These are phyloP conservation scores for Lutraria rhynchaena DNA, from an alignment of 1,140 invertebrate species.

Conservation along the genomic window DNA sequence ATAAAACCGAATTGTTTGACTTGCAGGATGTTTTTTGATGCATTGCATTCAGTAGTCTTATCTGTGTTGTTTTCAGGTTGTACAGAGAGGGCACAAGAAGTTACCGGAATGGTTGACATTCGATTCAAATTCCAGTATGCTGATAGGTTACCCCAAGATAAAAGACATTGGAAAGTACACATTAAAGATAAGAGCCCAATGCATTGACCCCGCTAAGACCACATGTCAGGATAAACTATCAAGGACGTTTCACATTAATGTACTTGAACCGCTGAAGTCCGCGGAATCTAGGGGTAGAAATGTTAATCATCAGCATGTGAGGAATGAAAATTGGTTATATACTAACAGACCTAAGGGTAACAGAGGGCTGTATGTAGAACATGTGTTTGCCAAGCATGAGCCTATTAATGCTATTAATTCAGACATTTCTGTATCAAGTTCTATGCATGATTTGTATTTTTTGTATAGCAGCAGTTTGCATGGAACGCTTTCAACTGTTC, in stretches of 20 bases:
- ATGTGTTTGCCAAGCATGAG: slow-evolving; percentile 16
- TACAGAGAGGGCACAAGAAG: slow-evolving; percentile 36
- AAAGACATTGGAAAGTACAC: slow-evolving; percentile 40
- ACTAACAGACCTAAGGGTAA: slow-evolving; percentile 44
- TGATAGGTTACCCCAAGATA: slow-evolving; percentile 30
- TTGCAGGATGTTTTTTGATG: no score
- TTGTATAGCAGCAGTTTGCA: slow-evolving; percentile 12
- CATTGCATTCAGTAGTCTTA: background rate
- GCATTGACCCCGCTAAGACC: slow-evolving; percentile 25
- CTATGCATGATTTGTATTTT: background rate
- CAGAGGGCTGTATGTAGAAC: slow-evolving; percentile 5
- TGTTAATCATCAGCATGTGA: slow-evolving; percentile 17
- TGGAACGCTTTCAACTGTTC: slow-evolving; percentile 12
- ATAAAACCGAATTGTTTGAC: no score
- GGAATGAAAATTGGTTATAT: background rate
- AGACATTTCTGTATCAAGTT: no score
- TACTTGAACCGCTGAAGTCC: slow-evolving; percentile 15
- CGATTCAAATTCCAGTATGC: slow-evolving; percentile 32
- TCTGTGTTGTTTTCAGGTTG: slow-evolving; percentile 23
- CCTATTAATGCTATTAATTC: background rate
- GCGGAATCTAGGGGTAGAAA: slow-evolving; percentile 51
- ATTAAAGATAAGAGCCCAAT: slow-evolving; percentile 22
- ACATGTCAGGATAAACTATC: slow-evolving; percentile 38
- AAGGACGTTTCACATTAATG: slow-evolving; percentile 37
- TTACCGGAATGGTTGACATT: slow-evolving; percentile 42